Base-by-base conservation (phyloP, 2,888 invertebrate genomes). In the Diloba caeruleocephala region DNA sequence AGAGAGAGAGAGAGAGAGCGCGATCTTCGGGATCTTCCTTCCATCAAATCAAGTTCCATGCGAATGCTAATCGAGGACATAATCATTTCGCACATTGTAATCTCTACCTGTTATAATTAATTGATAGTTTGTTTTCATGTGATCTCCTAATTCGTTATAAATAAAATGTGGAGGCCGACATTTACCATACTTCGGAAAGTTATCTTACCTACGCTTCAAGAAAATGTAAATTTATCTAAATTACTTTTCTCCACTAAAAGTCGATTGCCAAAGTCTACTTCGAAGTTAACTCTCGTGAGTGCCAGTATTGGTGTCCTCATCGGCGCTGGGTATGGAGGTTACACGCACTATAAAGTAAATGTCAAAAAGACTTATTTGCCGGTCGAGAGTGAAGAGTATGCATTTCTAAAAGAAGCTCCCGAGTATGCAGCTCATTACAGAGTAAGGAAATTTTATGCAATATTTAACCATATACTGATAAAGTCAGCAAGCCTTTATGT, bases 241-340 rank as follows among this genome's bases (percentile, higher is more conserved):
- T 46, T 84, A 49, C 76, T 81, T 34, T 89, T 90, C 70, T 87
- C 91, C 1, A 86, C 87, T 1, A 89, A 83, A 75, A 83, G 81
- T 79, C 88, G 87, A 71, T 58, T 82, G 9, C 84, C 90, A 42
- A 86, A 78, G 61, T 92, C 92, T 3, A 85, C 89, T 7, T 79
- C 85, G 0, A 95, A 94, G 72, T 74, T 95, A 61, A 94, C 95
- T 15, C 61, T 96, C 21, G 83, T 95, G 1, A 95, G 96, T 56
- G 94, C 94, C 0, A 92, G 92, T 73, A 85, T 95, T 42, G 96
- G 96, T 33, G 90, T 94, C 3, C 82, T 94, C 1, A 76, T 94
- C 2, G 95, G 95, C 1, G 94, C 94, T 0, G 93, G 93, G 0
- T 95, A 95, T 74, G 91, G 93, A 54, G 93, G 92, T 53, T 94